Percentiles rank a stretch among this genome's conserved stretches.
These are phyloP conservation scores for Rhopalosiphum padi DNA, from an alignment of 1,140 invertebrate species.

Conservation along the genomic window DNA sequence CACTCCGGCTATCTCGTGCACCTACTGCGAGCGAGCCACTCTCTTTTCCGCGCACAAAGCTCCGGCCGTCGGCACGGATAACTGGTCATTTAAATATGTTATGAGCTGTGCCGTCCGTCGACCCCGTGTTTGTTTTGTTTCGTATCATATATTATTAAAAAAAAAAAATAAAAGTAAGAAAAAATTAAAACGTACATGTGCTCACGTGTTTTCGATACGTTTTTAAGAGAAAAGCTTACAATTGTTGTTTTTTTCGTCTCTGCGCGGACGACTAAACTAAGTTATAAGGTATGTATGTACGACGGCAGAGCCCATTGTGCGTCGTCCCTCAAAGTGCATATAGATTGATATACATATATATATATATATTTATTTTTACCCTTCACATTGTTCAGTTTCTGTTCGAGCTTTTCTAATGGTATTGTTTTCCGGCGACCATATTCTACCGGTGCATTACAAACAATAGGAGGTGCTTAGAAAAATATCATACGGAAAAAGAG, in stretches of 20 bases:
- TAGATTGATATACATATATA: slow-evolving; percentile 12
- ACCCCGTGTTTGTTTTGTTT: neutral
- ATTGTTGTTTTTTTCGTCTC: neutral
- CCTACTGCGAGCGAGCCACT: neutral
- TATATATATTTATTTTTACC: neutral
- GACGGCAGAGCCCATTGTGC: neutral
- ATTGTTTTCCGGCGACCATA: slow-evolving; percentile 28
- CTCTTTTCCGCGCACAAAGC: neutral
- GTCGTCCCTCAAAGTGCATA: neutral
- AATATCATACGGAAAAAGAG: neutral
- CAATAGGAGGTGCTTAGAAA: slow-evolving; percentile 28
- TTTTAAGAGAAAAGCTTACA: neutral
- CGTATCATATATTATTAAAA: neutral
- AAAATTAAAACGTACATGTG: neutral
- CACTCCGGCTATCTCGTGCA: neutral
- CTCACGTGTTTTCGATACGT: neutral
- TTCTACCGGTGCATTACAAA: neutral
- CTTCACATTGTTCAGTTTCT: slow-evolving; percentile 25
- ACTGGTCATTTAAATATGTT: slow-evolving; percentile 13
- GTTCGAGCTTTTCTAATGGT: slow-evolving; percentile 22
- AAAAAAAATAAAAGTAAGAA: too few species aligned
- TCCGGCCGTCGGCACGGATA: neutral
- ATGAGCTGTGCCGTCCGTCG: neutral
- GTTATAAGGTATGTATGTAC: neutral
- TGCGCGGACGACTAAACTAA: neutral